Evolutionary conservation across 2,797 vertebrate genomes (phyloP).

Genomic region (Typhlichthys subterraneus): DNA sequence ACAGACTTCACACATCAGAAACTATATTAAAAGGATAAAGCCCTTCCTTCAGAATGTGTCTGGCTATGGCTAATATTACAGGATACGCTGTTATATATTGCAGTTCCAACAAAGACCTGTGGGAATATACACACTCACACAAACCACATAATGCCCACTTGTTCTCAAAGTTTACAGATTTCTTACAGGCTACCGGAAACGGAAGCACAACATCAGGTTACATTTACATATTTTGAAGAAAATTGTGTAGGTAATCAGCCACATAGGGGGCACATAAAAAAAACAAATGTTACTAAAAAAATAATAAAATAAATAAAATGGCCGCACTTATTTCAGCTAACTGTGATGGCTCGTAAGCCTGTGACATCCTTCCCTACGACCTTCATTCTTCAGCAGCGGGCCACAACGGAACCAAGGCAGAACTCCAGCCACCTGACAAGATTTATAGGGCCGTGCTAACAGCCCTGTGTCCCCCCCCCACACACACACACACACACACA

Average conservation of each 20-base stretch:
- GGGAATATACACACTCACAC: conserved; percentile 14
- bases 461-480: conserved; percentile 46
- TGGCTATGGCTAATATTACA: conserved; percentile 63
- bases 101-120: conserved; percentile 29
- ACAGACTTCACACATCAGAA: conserved; percentile 69
- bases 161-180: too few species aligned
- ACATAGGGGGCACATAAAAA: too few species aligned
- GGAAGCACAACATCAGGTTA: too few species aligned
- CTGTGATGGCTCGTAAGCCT: conserved; percentile 52
- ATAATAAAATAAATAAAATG: conserved; percentile 7
- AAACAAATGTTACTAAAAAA: conserved; percentile 58
- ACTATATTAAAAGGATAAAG: conserved; percentile 77
- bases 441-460: conserved; percentile 81
- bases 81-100: conserved; percentile 47
- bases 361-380: conserved; percentile 72
- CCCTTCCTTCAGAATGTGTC: conserved; percentile 74
- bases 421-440: conserved; percentile 74
- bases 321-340: conserved; percentile 69
- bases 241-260: too few species aligned
- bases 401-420: conserved; percentile 21
- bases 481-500: too few species aligned
- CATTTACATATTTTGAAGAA: too few species aligned
- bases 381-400: conserved; percentile 79
- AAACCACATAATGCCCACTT: too few species aligned
- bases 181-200: too few species aligned